Evolutionary conservation across 2,113 vertebrate genomes (phyloP).

Genomic region (Saccopteryx bilineata): DNA sequence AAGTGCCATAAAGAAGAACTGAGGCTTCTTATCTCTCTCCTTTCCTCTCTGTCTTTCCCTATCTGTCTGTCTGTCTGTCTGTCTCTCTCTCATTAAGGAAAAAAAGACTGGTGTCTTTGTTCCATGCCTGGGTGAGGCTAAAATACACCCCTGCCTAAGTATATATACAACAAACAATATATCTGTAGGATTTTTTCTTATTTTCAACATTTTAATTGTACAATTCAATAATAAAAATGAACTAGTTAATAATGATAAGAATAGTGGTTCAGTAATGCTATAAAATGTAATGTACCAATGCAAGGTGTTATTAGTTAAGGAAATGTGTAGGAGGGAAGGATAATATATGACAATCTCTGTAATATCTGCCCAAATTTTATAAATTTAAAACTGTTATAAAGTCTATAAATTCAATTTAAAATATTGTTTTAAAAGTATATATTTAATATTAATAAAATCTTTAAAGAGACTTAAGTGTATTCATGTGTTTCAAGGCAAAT

Average conservation of each 20-base stretch:
- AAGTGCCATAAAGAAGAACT: no score
- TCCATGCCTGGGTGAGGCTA: not conserved
- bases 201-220: not conserved
- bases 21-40: no score
- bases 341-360: not conserved
- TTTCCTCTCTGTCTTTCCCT: no score
- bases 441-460: not conserved
- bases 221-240: not conserved
- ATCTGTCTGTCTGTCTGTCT: no score
- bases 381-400: slow-evolving; percentile 4
- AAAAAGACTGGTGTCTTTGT: not conserved
- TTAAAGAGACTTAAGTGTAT: not conserved
- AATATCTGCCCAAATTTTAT: not conserved
- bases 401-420: not conserved
- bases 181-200: not conserved
- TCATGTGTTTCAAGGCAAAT: not conserved
- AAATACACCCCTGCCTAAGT: not conserved
- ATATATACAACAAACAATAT: not conserved
- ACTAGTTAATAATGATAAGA: not conserved
- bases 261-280: not conserved
- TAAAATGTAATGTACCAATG: not conserved
- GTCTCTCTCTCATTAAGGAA: no score
- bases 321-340: not conserved
- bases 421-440: not conserved
- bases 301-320: not conserved